Base-by-base conservation (phyloP, 2,113 vertebrate species). In the Crotalus horridus region DNA sequence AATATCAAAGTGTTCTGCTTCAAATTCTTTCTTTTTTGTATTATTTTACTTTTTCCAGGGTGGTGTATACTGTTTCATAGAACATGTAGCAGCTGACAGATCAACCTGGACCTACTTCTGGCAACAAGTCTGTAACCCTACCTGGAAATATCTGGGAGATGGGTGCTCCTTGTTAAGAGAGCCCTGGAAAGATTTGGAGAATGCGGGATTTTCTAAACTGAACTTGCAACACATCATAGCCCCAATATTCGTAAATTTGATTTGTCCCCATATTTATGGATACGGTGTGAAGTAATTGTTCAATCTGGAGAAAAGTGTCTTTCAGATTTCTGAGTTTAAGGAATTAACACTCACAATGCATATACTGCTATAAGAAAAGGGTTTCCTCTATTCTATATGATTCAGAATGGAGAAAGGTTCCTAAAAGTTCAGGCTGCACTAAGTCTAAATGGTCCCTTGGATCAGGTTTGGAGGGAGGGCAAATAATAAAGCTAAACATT, bases 41-140 rank as follows among this genome's bases (percentile, higher is more conserved):
- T 9, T 33, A 58, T 33, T 39, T 39, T 89, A 7, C 55, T 54
- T 21, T 85, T 64, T 64, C 1, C 55, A 99, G 98, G 98, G 98
- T 86, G 98, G 98, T 39, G 97, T 97, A 1, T 97, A 98, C 90
- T 98, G 97, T 96, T 99, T 98, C 93, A 53, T 98, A 96, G 98
- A 99, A 93, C 98, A 98, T 0, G 98, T 99, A 74, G 97, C 97
- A 4, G 97, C 98, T 21, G 97, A 97, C 1, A 94, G 89, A 0
- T 97, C 96, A 74, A 97, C 96, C 3, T 98, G 98, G 97, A 97
- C 92, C 17, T 96, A 97, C 93, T 97, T 98, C 96, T 98, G 98
- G 96, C 98, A 99, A 95, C 97, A 98, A 51, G 95, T 98, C 13
- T 7, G 97, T 0, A 97, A 98, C 94, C 98, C 98, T 4, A 54